Conservation (phyloP, 2,797 vertebrate species). For the Lagocephalus sceleratus region DNA sequence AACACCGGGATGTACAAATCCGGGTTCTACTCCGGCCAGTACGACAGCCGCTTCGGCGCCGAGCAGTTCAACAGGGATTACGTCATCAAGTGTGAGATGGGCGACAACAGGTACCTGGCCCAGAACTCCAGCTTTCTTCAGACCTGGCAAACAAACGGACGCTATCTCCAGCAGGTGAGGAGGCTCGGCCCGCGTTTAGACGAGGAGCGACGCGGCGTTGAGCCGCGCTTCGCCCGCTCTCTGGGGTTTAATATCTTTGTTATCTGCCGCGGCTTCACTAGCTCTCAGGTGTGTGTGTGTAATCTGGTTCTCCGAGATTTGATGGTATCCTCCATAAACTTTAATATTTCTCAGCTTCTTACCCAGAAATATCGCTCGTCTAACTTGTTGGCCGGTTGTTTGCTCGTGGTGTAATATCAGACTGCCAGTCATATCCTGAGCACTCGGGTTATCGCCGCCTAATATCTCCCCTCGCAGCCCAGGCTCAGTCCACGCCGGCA, state of each 20-base stretch:
- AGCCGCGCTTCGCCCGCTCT: slow-evolving; percentile 20
- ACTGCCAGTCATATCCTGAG: slow-evolving; percentile 47
- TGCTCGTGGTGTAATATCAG: slow-evolving; percentile 46
- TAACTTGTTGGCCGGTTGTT: slow-evolving; percentile 26
- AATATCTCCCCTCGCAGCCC: slow-evolving; percentile 16
- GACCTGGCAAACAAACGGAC: slow-evolving; percentile 63
- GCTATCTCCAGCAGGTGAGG: slow-evolving; percentile 58
- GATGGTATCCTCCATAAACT: slow-evolving; percentile 42
- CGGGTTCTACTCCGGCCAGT: background rate
- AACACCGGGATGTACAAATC: slow-evolving; percentile 12
- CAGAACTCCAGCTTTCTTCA: slow-evolving; percentile 14
- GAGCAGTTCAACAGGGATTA: slow-evolving; percentile 11
- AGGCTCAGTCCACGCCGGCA: slow-evolving; percentile 8
- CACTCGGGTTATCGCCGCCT: slow-evolving; percentile 18
- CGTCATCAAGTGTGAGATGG: background rate
- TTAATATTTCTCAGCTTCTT: slow-evolving; percentile 48
- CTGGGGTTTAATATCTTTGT: slow-evolving; percentile 49
- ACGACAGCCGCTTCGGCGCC: slow-evolving; percentile 9
- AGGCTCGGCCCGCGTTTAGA: background rate
- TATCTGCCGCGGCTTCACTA: slow-evolving; percentile 24
- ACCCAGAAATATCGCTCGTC: slow-evolving; percentile 28
- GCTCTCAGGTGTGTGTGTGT: slow-evolving; percentile 39
- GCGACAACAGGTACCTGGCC: slow-evolving; percentile 8
- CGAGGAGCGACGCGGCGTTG: background rate
- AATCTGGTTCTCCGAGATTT: slow-evolving; percentile 26